These are phyloP conservation scores for Nymphicus hollandicus DNA, from an alignment of 2,113 vertebrate species.

Conservation along the genomic window DNA sequence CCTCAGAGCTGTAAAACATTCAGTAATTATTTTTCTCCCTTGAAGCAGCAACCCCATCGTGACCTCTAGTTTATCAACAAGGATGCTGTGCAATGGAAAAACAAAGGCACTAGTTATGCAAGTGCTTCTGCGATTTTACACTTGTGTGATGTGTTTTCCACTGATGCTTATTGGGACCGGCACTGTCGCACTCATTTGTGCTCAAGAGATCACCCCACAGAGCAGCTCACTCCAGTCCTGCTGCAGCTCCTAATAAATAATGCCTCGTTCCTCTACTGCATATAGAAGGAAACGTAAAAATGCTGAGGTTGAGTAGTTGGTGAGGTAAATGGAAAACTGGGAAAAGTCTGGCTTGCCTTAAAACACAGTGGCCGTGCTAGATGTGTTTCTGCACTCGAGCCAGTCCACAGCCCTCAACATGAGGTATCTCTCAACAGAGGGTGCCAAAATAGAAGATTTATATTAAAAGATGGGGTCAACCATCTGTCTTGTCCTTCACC, in stretches of 20 bases:
- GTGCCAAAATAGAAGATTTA: background rate
- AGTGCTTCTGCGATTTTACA: background rate
- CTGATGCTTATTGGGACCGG: background rate
- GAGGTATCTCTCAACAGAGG: background rate
- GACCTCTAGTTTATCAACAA: background rate
- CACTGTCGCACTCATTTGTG: background rate
- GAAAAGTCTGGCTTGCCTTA: background rate
- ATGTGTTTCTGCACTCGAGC: background rate
- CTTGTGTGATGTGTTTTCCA: background rate
- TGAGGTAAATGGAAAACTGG: background rate
- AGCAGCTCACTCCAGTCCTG: background rate
- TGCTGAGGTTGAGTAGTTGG: background rate
- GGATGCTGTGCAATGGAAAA: background rate
- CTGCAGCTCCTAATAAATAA: background rate
- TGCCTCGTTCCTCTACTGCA: fast-evolving
- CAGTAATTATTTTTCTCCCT: background rate
- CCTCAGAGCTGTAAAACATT: background rate
- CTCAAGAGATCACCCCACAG: background rate
- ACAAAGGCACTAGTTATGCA: background rate
- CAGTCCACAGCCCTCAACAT: fast-evolving
- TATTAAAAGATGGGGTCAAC: background rate
- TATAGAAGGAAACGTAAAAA: fast-evolving
- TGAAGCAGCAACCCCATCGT: background rate
- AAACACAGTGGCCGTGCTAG: background rate
- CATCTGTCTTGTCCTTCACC: background rate